Conservation (phyloP, 2,113 vertebrate genomes). For the Orcinus orca region DNA sequence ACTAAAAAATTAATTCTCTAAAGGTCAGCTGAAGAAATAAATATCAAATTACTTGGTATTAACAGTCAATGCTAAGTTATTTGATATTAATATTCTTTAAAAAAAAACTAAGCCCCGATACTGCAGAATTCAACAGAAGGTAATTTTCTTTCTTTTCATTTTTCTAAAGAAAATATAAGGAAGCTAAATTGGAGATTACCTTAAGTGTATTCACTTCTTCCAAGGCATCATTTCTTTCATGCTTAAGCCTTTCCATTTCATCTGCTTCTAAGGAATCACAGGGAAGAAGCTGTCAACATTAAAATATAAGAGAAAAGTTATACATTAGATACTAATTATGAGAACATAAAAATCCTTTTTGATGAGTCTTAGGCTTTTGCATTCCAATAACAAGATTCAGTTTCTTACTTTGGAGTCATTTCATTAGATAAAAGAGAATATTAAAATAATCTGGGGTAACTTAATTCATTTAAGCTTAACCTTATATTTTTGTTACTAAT, state of each 20-base stretch:
- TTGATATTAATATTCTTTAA: not conserved
- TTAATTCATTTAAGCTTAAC: not conserved
- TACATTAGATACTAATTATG: not conserved
- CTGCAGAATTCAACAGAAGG: not conserved
- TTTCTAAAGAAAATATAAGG: not conserved
- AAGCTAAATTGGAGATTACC: constrained; percentile 80
- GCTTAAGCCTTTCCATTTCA: constrained; percentile 87
- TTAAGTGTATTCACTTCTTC: constrained; percentile 89
- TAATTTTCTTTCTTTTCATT: not conserved
- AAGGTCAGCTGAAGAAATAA: not conserved
- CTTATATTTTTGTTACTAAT: not conserved
- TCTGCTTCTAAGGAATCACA: constrained; percentile 85
- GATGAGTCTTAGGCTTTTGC: not conserved
- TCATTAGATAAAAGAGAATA: constrained; percentile 17
- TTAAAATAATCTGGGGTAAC: not conserved
- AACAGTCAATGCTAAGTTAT: not conserved
- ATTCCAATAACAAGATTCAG: constrained; percentile 11
- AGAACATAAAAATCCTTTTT: constrained; percentile 23
- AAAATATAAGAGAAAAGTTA: not conserved
- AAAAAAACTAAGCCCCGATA: not conserved
- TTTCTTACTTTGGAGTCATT: not conserved
- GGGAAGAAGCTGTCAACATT: constrained; percentile 79
- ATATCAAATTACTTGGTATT: not conserved
- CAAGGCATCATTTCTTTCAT: constrained; percentile 89
- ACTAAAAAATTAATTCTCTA: not conserved